Evolutionary conservation across 2,797 vertebrate genomes (phyloP).

Genomic region (Geotrypetes seraphini): DNA sequence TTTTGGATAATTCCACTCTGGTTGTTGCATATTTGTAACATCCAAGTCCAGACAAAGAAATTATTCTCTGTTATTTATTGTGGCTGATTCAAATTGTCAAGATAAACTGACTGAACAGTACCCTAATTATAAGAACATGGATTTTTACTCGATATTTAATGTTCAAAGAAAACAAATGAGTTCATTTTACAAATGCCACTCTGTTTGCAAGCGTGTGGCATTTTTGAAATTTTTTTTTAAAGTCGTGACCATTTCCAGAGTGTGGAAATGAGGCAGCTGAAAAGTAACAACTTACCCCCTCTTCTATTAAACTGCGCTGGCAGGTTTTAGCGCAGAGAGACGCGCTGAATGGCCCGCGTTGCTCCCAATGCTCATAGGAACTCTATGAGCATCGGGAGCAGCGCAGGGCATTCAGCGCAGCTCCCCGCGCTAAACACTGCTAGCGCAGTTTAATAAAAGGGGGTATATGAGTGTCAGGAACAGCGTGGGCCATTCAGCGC

Average conservation of each 20-base stretch:
- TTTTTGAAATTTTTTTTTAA: slow-evolving; percentile 37
- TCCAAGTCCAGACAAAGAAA: neutral
- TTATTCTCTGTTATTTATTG: slow-evolving; percentile 21
- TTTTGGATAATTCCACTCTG: too few relatives aligned
- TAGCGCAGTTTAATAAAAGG: too few relatives aligned
- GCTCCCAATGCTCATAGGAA: too few relatives aligned
- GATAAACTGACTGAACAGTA: slow-evolving; percentile 27
- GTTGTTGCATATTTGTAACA: too few relatives aligned
- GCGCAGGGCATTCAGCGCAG: too few relatives aligned
- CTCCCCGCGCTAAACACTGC: too few relatives aligned
- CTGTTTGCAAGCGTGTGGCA: slow-evolving; percentile 29
- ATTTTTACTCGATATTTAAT: slow-evolving; percentile 24
- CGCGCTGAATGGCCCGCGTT: too few relatives aligned
- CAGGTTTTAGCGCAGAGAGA: too few relatives aligned
- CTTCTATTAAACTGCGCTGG: too few relatives aligned
- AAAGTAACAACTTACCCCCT: slow-evolving; percentile 34
- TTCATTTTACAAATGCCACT: slow-evolving; percentile 26
- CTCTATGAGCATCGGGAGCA: too few relatives aligned
- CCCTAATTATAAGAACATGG: slow-evolving; percentile 37
- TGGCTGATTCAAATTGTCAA: slow-evolving; percentile 26
- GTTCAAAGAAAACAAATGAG: slow-evolving; percentile 27
- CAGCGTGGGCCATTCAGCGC: too few relatives aligned
- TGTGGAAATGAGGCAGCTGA: slow-evolving; percentile 23
- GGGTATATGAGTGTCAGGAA: too few relatives aligned
- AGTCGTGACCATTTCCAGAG: slow-evolving; percentile 22